These are phyloP conservation scores for Sphaerodactylus townsendi DNA, from an alignment of 2,113 vertebrate genomes.

Conservation along the genomic window DNA sequence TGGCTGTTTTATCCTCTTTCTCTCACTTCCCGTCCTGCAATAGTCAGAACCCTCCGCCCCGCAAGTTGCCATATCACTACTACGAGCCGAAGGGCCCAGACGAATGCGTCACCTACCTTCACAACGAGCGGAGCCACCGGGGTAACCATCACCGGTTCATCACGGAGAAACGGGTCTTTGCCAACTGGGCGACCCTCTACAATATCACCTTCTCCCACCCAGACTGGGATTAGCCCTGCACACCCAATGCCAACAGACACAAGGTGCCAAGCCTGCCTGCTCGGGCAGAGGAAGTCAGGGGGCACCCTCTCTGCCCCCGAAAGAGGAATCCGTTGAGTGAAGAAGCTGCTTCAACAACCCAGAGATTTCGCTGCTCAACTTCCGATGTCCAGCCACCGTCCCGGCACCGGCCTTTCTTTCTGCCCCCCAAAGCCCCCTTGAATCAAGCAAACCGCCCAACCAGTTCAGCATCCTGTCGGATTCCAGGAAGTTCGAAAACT, in stretches of 20 bases:
- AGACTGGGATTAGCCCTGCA: conserved; percentile 74
- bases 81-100: conserved; percentile 92
- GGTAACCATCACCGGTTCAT: conserved; percentile 98
- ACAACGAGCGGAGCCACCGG: conserved; percentile 85
- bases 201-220: conserved; percentile 94
- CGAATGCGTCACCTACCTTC: conserved; percentile 90
- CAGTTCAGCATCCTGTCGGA: no score
- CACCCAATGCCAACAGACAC: not conserved
- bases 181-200: conserved; percentile 90
- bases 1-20: rapidly evolving
- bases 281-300: not conserved
- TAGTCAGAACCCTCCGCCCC: conserved; percentile 76
- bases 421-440: not conserved
- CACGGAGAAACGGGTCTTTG: conserved; percentile 94
- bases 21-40: not conserved
- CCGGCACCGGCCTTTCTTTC: no score
- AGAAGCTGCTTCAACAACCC: not conserved
- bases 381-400: no score
- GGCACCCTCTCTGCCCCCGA: not conserved
- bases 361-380: not conserved
- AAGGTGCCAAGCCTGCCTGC: not conserved
- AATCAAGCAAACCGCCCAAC: no score
- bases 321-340: no score
- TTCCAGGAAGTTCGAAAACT: no score
- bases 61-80: conserved; percentile 93